Percentiles rank a stretch among this genome's conserved stretches.
Conservation (phyloP, 2,888 invertebrate genomes). For the Salticus scenicus region DNA sequence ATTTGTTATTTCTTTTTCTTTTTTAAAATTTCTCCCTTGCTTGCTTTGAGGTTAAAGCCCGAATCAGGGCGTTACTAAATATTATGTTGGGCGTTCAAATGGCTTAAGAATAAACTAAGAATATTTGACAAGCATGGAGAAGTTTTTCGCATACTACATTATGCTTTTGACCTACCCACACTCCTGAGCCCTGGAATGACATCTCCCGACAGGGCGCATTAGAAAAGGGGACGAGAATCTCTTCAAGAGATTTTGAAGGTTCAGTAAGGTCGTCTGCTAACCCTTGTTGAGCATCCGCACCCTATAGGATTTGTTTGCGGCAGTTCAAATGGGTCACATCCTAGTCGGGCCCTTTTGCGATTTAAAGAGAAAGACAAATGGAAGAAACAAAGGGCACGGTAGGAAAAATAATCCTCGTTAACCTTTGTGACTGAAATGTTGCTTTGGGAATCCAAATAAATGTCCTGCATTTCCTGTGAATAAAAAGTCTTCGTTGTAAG, state of each 20-base stretch:
- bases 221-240: not conserved
- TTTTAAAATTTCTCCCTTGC: too few relatives aligned
- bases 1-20: too few relatives aligned
- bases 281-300: not conserved
- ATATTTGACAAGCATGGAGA: too few relatives aligned
- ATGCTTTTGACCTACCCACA: not conserved
- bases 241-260: not conserved
- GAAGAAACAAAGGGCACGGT: not conserved
- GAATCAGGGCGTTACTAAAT: too few relatives aligned
- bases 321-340: not conserved
- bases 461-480: too few relatives aligned
- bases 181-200: not conserved
- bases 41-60: too few relatives aligned
- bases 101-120: too few relatives aligned
- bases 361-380: not conserved
- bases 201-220: not conserved
- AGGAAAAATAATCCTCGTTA: not conserved
- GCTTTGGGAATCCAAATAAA: too few relatives aligned
- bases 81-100: too few relatives aligned
- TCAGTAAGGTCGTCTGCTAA: not conserved
- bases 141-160: not conserved
- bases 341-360: not conserved
- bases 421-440: not conserved
- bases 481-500: too few relatives aligned
- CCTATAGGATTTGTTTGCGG: not conserved